phyloP scores from a whole-genome alignment of 2,113 vertebrate species.

The Chionomys nivalis region DNA sequence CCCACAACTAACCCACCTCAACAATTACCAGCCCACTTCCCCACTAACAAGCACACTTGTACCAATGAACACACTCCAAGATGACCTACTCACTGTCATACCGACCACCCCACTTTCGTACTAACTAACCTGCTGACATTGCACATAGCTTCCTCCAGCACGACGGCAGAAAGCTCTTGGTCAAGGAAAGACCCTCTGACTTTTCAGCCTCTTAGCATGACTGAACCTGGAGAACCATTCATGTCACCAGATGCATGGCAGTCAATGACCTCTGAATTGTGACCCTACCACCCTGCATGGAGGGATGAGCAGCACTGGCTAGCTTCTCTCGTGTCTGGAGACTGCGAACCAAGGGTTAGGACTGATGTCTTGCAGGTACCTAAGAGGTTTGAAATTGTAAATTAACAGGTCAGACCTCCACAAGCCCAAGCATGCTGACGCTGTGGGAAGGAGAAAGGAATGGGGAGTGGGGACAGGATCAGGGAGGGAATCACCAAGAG shows the following conservation, averaged over 20 bases:
- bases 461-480: background rate
- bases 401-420: too few species aligned
- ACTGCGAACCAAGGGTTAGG: too few species aligned
- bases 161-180: fast-evolving
- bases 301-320: background rate
- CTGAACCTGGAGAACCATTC: background rate
- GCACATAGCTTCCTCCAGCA: background rate
- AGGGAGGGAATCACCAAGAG: too few species aligned
- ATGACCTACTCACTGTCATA: background rate
- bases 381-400: background rate
- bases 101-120: background rate
- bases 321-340: background rate
- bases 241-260: background rate
- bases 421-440: fast-evolving
- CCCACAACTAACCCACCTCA: background rate
- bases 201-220: background rate
- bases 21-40: too few species aligned
- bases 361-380: background rate
- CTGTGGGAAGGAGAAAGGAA: background rate
- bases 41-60: background rate
- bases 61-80: background rate
- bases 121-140: background rate
- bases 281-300: fast-evolving
- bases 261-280: background rate
- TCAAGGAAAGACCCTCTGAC: background rate